phyloP scores from a whole-genome alignment of 2,797 vertebrate genomes.

The Acestrorhynchus altus region DNA sequence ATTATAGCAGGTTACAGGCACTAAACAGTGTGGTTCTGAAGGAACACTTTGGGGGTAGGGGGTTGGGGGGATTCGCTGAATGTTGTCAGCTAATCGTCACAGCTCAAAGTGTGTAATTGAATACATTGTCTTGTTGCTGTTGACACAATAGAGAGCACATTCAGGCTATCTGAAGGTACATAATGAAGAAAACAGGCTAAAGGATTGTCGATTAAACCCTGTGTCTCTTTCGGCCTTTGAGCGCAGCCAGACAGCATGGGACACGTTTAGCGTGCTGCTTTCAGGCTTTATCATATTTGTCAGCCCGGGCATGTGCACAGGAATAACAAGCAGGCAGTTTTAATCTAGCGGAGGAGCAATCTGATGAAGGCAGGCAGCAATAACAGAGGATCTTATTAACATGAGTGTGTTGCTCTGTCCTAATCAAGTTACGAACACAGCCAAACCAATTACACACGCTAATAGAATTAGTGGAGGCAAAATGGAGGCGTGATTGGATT shows the following conservation, averaged over 20 bases:
- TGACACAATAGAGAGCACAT: too few species aligned
- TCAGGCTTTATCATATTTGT: conserved; percentile 53
- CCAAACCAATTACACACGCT: conserved; percentile 81
- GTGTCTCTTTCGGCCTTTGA: background rate
- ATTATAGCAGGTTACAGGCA: too few species aligned
- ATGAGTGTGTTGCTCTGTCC: conserved; percentile 75
- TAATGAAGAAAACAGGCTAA: background rate
- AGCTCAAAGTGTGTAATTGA: too few species aligned
- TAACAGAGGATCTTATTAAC: conserved; percentile 82
- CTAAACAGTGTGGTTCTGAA: too few species aligned
- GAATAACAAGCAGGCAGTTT: conserved; percentile 56
- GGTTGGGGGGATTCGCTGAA: too few species aligned
- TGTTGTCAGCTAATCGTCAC: too few species aligned
- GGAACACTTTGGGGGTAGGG: too few species aligned
- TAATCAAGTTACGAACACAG: conserved; percentile 82
- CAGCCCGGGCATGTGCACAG: conserved; percentile 49
- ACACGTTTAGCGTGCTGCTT: conserved; percentile 30
- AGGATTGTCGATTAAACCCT: background rate
- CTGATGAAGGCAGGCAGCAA: conserved; percentile 81
- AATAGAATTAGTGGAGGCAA: conserved; percentile 80
- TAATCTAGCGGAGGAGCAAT: conserved; percentile 65
- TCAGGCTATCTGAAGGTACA: background rate
- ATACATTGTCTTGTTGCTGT: too few species aligned
- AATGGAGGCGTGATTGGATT: conserved; percentile 75
- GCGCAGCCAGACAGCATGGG: background rate